phyloP scores from a whole-genome alignment of 2,888 invertebrate genomes.

The Oligia fasciuncula region DNA sequence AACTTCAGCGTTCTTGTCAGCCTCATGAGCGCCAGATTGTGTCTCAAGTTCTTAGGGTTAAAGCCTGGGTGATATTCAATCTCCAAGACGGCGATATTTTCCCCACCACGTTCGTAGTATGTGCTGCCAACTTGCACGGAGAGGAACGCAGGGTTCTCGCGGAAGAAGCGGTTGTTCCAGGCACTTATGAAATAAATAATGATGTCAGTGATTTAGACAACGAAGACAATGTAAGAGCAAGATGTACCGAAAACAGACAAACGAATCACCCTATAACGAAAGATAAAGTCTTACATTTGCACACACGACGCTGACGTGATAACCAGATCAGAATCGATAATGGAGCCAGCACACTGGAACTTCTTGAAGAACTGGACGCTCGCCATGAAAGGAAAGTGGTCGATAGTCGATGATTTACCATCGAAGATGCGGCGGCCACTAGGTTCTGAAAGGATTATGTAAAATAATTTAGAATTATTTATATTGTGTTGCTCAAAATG shows the following conservation, averaged over 20 bases:
- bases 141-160: constrained; percentile 82
- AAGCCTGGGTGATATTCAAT: constrained; percentile 82
- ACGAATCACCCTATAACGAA: background rate
- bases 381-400: constrained; percentile 81
- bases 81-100: constrained; percentile 75
- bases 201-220: background rate
- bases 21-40: constrained; percentile 80
- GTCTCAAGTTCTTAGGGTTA: constrained; percentile 75
- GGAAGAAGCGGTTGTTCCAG: constrained; percentile 83
- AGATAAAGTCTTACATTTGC: constrained; percentile 75
- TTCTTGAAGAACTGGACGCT: constrained; percentile 78
- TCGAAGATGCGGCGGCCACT: constrained; percentile 77
- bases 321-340: constrained; percentile 80
- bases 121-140: constrained; percentile 80
- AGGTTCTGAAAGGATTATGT: constrained; percentile 64
- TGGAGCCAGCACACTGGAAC: constrained; percentile 82
- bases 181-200: constrained; percentile 70
- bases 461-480: background rate
- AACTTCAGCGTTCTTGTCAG: constrained; percentile 70
- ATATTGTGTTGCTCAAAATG: background rate
- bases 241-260: background rate
- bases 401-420: constrained; percentile 74
- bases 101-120: constrained; percentile 76
- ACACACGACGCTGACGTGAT: constrained; percentile 83
- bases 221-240: background rate